These are phyloP conservation scores for Boloria euphrosyne DNA, from an alignment of 2,888 invertebrate genomes.

Conservation along the genomic window DNA sequence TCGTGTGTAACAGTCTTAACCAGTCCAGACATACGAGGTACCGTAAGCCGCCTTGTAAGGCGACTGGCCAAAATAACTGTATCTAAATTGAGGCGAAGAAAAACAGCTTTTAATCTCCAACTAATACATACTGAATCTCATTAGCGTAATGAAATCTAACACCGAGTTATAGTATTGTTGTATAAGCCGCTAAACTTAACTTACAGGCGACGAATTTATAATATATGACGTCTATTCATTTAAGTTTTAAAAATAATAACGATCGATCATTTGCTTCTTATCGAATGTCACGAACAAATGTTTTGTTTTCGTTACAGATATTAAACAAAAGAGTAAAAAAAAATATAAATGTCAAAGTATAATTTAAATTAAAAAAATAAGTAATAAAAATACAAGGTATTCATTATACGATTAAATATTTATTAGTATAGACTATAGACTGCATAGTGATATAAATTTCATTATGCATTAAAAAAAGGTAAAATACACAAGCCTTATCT, in stretches of 20 bases:
- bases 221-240: too few relatives aligned
- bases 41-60: conserved; percentile 67
- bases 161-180: conserved; percentile 2
- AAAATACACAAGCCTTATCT: too few relatives aligned
- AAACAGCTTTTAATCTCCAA: conserved; percentile 39
- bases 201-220: too few relatives aligned
- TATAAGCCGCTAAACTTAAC: conserved; percentile 2
- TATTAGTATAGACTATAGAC: too few relatives aligned
- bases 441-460: too few relatives aligned
- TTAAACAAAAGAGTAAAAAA: not conserved
- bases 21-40: conserved; percentile 62
- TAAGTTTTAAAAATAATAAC: too few relatives aligned
- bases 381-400: too few relatives aligned
- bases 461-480: too few relatives aligned
- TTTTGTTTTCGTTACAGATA: conserved; percentile 9
- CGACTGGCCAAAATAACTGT: conserved; percentile 72
- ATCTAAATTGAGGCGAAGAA: conserved; percentile 50
- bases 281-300: conserved; percentile 9
- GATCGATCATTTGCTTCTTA: conserved; percentile 5
- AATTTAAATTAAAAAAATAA: too few relatives aligned
- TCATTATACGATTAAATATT: too few relatives aligned
- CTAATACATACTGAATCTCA: conserved; percentile 50
- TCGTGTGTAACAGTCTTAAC: conserved; percentile 51
- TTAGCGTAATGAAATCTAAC: conserved; percentile 48
- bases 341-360: too few relatives aligned